phyloP scores from a whole-genome alignment of 2,888 invertebrate genomes.

The Girardia tigrina region DNA sequence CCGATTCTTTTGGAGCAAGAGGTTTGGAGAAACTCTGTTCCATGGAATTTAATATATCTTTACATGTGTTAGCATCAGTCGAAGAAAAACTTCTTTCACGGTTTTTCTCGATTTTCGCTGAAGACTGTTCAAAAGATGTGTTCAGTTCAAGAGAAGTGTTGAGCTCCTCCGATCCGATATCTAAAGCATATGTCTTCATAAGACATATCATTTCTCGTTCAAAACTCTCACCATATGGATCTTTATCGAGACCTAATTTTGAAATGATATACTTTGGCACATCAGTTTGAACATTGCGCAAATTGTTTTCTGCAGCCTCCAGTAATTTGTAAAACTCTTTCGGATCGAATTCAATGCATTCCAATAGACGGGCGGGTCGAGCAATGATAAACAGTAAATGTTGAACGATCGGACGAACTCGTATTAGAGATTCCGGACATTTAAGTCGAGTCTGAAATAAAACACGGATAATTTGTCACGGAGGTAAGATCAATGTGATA shows the following conservation, averaged over 20 bases:
- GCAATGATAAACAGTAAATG: slow-evolving; percentile 83
- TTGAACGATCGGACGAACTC: slow-evolving; percentile 74
- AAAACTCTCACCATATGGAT: slow-evolving; percentile 57
- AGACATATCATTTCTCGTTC: not conserved
- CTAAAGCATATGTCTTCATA: not conserved
- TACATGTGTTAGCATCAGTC: not conserved
- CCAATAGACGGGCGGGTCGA: slow-evolving; percentile 80
- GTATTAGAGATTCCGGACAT: slow-evolving; percentile 72
- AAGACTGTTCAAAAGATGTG: too few species aligned
- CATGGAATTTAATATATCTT: not conserved
- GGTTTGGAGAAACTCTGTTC: slow-evolving; percentile 26
- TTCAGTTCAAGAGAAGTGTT: slow-evolving; percentile 2
- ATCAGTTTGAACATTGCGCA: slow-evolving; percentile 62
- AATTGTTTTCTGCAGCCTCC: slow-evolving; percentile 68
- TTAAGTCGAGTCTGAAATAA: slow-evolving; percentile 69
- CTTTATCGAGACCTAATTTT: slow-evolving; percentile 82
- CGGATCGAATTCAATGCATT: slow-evolving; percentile 96
- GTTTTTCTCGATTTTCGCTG: not conserved
- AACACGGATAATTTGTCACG: not conserved
- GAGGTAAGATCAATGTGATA: not conserved
- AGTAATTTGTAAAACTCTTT: slow-evolving; percentile 90
- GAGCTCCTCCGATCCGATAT: slow-evolving; percentile 12
- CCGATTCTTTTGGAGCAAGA: slow-evolving; percentile 60
- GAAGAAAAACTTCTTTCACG: not conserved
- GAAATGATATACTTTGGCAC: slow-evolving; percentile 94